Percentiles rank a stretch among this genome's conserved stretches.
Conservation (phyloP, 1,140 invertebrate genomes). For the Pogonomyrmex barbatus region DNA sequence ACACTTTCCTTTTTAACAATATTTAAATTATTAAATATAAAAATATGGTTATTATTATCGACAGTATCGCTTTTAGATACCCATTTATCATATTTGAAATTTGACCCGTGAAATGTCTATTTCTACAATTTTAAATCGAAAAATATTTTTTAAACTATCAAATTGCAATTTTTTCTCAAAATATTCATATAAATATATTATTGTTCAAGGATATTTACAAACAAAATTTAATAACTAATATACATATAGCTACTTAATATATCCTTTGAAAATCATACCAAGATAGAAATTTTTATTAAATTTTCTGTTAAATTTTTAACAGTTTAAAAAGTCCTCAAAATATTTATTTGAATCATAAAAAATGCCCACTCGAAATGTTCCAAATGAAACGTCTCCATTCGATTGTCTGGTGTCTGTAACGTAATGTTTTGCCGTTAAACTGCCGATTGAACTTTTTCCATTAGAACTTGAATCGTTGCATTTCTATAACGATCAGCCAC, state of each 20-base stretch:
- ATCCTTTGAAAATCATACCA: background rate
- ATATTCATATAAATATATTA: too few relatives aligned
- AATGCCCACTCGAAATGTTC: background rate
- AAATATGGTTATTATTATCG: too few relatives aligned
- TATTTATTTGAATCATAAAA: background rate
- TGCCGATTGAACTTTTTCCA: constrained; percentile 9
- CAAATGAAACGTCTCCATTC: background rate
- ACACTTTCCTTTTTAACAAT: too few relatives aligned
- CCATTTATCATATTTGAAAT: background rate
- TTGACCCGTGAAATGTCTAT: background rate
- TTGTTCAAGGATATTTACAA: background rate
- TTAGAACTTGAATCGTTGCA: background rate
- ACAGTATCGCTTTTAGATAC: background rate
- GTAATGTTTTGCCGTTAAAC: background rate
- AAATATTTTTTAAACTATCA: background rate
- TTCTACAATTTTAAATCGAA: background rate
- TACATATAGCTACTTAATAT: background rate
- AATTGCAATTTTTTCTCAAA: background rate
- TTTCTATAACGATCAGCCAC: background rate
- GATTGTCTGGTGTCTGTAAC: background rate
- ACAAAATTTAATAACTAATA: background rate
- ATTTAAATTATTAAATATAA: too few relatives aligned
- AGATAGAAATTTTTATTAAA: background rate
- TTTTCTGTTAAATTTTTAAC: background rate
- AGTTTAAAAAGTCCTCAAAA: constrained; percentile 18